Percentiles rank a stretch among this genome's conserved stretches.
Evolutionary conservation across 2,888 invertebrate genomes (phyloP).

Genomic region (Chalcis sispes): DNA sequence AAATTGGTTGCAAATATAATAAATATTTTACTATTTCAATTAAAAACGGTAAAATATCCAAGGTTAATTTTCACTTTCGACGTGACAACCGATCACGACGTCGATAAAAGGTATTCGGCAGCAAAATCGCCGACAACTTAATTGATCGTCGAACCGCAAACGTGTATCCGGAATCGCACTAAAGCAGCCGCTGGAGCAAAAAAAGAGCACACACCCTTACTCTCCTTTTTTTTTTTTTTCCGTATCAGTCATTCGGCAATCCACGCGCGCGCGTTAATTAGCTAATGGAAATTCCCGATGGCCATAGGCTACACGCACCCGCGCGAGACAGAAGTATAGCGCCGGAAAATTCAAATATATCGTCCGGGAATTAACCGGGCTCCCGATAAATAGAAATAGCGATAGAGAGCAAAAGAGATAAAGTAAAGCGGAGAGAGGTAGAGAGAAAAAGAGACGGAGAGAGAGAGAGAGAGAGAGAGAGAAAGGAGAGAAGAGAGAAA

Average conservation of each 20-base stretch:
- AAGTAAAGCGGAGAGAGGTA: conserved; percentile 16
- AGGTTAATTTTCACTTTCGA: no score
- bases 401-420: conserved; percentile 33
- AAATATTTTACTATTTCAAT: no score
- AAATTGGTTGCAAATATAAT: no score
- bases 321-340: conserved; percentile 61
- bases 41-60: no score
- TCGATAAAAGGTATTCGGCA: neutral
- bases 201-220: no score
- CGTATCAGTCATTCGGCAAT: neutral
- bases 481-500: no score
- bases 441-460: conserved; percentile 35
- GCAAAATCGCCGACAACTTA: conserved; percentile 27
- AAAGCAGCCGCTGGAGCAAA: conserved; percentile 59
- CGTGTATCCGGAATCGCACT: conserved; percentile 42
- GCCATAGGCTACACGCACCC: conserved; percentile 50
- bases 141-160: conserved; percentile 24
- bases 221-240: conserved; percentile 19
- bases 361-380: conserved; percentile 70
- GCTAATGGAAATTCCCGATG: conserved; percentile 73
- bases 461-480: neutral
- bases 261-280: conserved; percentile 63
- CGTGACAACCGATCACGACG: no score
- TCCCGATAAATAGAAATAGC: conserved; percentile 56
- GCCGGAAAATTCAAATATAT: conserved; percentile 74